These are phyloP conservation scores for Arnoldichthys spilopterus DNA, from an alignment of 2,797 vertebrate genomes.

Conservation along the genomic window DNA sequence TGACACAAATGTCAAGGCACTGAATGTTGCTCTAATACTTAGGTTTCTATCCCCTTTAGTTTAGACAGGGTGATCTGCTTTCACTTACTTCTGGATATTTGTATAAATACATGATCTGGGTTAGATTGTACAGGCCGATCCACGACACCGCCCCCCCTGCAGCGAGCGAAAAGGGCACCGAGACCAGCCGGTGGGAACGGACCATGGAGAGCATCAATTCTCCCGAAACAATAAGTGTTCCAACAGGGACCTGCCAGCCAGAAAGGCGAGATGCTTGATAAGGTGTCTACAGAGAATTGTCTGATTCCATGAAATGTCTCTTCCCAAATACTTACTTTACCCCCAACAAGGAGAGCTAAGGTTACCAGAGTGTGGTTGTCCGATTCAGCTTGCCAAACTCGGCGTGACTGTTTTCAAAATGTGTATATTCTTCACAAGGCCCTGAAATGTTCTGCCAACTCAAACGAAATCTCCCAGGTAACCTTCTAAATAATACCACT, in stretches of 20 bases:
- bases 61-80: constrained; percentile 43
- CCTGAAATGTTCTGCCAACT: constrained; percentile 45
- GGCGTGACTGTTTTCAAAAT: constrained; percentile 42
- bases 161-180: constrained; percentile 55
- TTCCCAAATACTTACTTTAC: constrained; percentile 64
- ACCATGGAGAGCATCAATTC: constrained; percentile 58
- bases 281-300: constrained; percentile 43
- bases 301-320: constrained; percentile 33
- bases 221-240: constrained; percentile 48
- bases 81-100: constrained; percentile 46
- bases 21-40: constrained; percentile 52
- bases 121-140: constrained; percentile 22
- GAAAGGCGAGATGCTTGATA: constrained; percentile 53
- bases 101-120: constrained; percentile 45
- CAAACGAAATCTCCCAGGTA: constrained; percentile 47
- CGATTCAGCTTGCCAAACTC: constrained; percentile 42
- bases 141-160: constrained; percentile 32
- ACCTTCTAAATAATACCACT: constrained; percentile 35
- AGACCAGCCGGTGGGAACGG: constrained; percentile 59
- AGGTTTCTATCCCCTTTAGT: constrained; percentile 41
- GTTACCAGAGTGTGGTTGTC: constrained; percentile 48
- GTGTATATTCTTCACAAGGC: constrained; percentile 41
- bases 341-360: constrained; percentile 58
- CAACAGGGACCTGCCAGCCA: constrained; percentile 49
- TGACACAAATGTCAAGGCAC: constrained; percentile 48